Evolutionary conservation across 2,113 vertebrate genomes (phyloP).

Genomic region (Poicephalus meyeri): DNA sequence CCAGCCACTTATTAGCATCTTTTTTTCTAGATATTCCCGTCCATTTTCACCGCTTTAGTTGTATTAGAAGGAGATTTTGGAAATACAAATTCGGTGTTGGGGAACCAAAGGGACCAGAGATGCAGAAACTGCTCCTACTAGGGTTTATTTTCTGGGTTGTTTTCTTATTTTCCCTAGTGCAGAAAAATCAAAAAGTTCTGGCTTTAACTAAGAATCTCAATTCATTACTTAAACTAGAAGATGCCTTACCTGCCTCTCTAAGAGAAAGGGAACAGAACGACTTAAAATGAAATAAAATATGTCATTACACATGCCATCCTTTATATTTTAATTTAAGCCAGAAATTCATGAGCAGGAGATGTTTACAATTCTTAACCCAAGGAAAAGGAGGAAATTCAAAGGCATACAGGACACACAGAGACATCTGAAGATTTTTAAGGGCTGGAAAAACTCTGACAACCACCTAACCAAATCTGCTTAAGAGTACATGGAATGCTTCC

Average conservation of each 20-base stretch:
- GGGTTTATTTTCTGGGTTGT: background rate
- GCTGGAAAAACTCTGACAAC: background rate
- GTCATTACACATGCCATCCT: background rate
- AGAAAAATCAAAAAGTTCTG: background rate
- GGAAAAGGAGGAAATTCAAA: background rate
- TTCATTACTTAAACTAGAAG: background rate
- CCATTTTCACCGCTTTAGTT: background rate
- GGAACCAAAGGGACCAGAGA: background rate
- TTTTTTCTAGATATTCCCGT: background rate
- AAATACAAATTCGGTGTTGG: background rate
- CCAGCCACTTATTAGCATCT: background rate
- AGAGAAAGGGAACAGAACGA: background rate
- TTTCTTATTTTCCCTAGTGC: background rate
- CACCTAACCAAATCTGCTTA: background rate
- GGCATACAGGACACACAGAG: background rate
- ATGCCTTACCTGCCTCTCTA: background rate
- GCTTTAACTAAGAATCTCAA: background rate
- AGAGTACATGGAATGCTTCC: background rate
- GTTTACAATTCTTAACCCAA: background rate
- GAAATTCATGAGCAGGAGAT: background rate
- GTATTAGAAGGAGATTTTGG: background rate
- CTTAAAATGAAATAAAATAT: background rate
- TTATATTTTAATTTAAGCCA: background rate
- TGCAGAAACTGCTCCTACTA: background rate
- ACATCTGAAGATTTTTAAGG: background rate